phyloP scores from a whole-genome alignment of 2,888 invertebrate genomes.

The Drosophila percnosoma region DNA sequence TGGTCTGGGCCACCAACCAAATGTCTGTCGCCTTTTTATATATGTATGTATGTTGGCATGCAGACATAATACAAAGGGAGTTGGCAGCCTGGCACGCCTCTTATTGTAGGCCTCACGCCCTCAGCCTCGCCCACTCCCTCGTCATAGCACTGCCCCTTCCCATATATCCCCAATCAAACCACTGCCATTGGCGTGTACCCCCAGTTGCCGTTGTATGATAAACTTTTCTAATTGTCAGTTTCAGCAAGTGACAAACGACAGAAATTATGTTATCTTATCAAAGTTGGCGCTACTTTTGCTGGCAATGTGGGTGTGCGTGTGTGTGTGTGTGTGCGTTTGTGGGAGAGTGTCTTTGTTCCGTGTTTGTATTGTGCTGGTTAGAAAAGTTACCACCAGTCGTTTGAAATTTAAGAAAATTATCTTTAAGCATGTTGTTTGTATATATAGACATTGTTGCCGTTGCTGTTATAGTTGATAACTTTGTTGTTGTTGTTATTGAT shows the following conservation, averaged over 20 bases:
- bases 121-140: not conserved
- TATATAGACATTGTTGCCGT: slow-evolving; percentile 26
- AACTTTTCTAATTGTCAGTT: slow-evolving; percentile 82
- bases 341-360: not conserved
- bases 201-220: slow-evolving; percentile 69
- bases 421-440: slow-evolving; percentile 59
- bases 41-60: slow-evolving; percentile 28
- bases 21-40: slow-evolving; percentile 51
- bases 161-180: not conserved
- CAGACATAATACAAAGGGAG: slow-evolving; percentile 52
- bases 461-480: slow-evolving; percentile 24
- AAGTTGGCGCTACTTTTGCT: slow-evolving; percentile 71
- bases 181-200: slow-evolving; percentile 27
- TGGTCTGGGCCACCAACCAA: slow-evolving; percentile 43
- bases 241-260: slow-evolving; percentile 81
- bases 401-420: slow-evolving; percentile 72
- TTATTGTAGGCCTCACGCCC: slow-evolving; percentile 65
- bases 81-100: slow-evolving; percentile 32
- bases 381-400: slow-evolving; percentile 41
- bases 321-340: not conserved
- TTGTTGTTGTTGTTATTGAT: not conserved
- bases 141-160: not conserved
- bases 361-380: slow-evolving; percentile 44
- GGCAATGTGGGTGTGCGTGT: slow-evolving; percentile 33
- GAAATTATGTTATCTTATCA: slow-evolving; percentile 82